These are phyloP conservation scores for Tetragonisca angustula DNA, from an alignment of 2,888 invertebrate species.

Conservation along the genomic window DNA sequence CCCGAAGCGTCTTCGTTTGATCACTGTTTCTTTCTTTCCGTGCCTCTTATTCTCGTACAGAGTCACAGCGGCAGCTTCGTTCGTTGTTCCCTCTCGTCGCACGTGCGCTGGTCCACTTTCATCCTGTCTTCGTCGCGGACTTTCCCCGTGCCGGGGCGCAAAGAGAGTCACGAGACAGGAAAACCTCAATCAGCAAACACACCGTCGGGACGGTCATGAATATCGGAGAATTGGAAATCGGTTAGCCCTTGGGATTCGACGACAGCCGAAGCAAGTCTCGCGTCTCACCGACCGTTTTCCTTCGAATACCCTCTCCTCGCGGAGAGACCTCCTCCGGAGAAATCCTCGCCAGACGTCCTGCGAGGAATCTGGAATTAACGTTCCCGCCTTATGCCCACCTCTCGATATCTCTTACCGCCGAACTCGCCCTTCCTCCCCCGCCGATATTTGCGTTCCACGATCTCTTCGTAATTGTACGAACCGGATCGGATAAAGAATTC, in stretches of 20 bases:
- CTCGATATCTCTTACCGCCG: conserved; percentile 49
- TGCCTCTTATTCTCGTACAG: not conserved
- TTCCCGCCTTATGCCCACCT: conserved; percentile 41
- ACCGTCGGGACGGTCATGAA: conserved; percentile 69
- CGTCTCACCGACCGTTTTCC: conserved; percentile 40
- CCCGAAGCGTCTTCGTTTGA: conserved; percentile 58
- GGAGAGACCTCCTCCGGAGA: conserved; percentile 30
- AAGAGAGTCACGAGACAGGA: conserved; percentile 59
- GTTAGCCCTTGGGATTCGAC: conserved; percentile 68
- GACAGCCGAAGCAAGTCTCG: conserved; percentile 36
- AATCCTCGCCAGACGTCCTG: conserved; percentile 54
- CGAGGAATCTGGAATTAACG: conserved; percentile 62
- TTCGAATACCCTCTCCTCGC: conserved; percentile 31
- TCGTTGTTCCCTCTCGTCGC: not conserved
- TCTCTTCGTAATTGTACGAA: conserved; percentile 58
- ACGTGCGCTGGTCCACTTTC: conserved; percentile 18
- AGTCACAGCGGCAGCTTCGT: conserved; percentile 25
- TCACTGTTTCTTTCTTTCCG: conserved; percentile 35
- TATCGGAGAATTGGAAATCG: conserved; percentile 78
- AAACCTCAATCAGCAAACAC: conserved; percentile 72
- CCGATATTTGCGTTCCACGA: conserved; percentile 57
- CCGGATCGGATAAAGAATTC: conserved; percentile 63
- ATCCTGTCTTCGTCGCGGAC: not conserved
- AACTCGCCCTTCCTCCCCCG: conserved; percentile 21
- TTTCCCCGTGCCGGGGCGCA: conserved; percentile 35